Evolutionary conservation across 2,888 invertebrate genomes (phyloP).

Genomic region (Caenorhabditis angaria): DNA sequence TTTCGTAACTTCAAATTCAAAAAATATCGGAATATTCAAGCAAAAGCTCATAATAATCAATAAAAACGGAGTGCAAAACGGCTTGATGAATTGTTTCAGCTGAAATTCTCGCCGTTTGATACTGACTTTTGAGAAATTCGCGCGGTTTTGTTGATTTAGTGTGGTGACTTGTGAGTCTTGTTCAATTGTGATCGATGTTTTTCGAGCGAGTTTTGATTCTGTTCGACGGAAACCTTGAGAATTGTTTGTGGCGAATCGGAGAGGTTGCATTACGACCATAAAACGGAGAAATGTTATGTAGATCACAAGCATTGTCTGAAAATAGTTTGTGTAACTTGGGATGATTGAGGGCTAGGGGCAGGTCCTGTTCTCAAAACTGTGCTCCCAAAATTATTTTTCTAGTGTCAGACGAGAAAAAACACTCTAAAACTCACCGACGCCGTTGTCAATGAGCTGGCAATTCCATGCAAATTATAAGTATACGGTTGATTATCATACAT

Average conservation of each 20-base stretch:
- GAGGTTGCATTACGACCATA: constrained; percentile 65
- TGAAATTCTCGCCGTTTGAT: constrained; percentile 37
- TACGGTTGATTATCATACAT: constrained; percentile 63
- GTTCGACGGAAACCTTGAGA: constrained; percentile 24
- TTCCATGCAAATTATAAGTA: constrained; percentile 58
- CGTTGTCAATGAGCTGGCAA: constrained; percentile 63
- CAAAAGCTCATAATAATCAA: constrained; percentile 61
- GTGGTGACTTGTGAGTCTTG: constrained; percentile 24
- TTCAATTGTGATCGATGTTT: constrained; percentile 14
- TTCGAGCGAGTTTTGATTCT: constrained; percentile 22
- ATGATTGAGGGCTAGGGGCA: too few relatives aligned
- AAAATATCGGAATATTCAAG: constrained; percentile 66
- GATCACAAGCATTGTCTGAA: constrained; percentile 68
- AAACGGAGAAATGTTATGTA: constrained; percentile 68
- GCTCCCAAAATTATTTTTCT: too few relatives aligned
- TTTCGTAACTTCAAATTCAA: constrained; percentile 63
- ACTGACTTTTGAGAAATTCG: constrained; percentile 25
- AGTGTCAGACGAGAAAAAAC: too few relatives aligned
- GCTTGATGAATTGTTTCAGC: constrained; percentile 51
- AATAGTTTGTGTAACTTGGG: not conserved
- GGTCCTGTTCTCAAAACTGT: too few relatives aligned
- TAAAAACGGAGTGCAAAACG: constrained; percentile 47
- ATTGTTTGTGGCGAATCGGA: constrained; percentile 58
- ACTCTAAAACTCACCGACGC: constrained; percentile 50
- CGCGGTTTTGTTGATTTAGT: too few relatives aligned